A percentile compares a stretch with the other conserved stretches of the same genome.
phyloP scores from a whole-genome alignment of 35 echinoderm and acorn worm species.

The Diadema setosum region DNA sequence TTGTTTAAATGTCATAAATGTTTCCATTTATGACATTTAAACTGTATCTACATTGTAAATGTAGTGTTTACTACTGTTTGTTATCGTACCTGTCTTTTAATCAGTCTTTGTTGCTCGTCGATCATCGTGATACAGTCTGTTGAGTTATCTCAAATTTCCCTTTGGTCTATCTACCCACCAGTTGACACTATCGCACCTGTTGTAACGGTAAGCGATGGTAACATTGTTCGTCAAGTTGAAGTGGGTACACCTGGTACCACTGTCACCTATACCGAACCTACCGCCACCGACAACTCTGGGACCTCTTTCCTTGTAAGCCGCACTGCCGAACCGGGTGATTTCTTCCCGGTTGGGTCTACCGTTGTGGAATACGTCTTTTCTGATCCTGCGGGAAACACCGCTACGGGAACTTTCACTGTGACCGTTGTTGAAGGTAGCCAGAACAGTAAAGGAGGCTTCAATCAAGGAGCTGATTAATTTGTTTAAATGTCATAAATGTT shows the following conservation, averaged over 20 bases:
- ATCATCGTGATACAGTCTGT: too few relatives aligned
- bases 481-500: background rate
- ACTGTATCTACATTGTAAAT: background rate
- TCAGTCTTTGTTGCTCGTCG: too few relatives aligned
- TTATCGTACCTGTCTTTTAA: too few relatives aligned
- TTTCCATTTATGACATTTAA: background rate
- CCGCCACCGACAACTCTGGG: slow-evolving; percentile 34
- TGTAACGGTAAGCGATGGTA: background rate
- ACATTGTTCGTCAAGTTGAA: background rate
- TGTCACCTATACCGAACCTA: slow-evolving; percentile 9
- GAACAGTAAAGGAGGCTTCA: too few relatives aligned
- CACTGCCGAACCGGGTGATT: background rate
- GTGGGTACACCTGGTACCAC: background rate
- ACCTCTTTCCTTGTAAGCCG: background rate
- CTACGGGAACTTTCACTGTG: background rate
- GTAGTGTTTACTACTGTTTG: background rate
- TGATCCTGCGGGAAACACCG: background rate
- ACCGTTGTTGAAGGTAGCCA: slow-evolving; percentile 25
- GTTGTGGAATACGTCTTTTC: slow-evolving; percentile 11
- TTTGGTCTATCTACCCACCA: too few relatives aligned
- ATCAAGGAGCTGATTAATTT: too few relatives aligned
- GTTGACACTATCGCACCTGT: slow-evolving; percentile 27
- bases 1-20: background rate
- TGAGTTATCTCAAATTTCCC: too few relatives aligned
- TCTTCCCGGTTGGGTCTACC: slow-evolving; percentile 2